Evolutionary conservation across 1,140 invertebrate genomes (phyloP).

Genomic region (Leptinotarsa defecta): DNA sequence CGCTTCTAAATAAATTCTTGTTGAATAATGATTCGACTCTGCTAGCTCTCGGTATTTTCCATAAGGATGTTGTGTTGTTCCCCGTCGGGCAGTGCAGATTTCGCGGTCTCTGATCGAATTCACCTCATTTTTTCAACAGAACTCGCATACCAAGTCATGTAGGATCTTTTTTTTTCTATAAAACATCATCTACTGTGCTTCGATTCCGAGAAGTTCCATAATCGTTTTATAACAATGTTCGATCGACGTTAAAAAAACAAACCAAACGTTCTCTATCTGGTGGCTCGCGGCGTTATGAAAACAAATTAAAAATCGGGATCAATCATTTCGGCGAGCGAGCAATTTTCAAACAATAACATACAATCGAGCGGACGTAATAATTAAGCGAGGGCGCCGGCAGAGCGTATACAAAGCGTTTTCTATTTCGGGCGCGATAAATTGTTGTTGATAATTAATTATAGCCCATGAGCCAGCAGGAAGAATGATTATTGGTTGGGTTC

Average conservation of each 20-base stretch:
- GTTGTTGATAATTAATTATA: neutral
- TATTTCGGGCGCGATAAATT: neutral
- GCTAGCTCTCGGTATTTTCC: too few species aligned
- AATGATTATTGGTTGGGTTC: too few species aligned
- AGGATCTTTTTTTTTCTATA: too few species aligned
- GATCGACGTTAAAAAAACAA: conserved; percentile 6
- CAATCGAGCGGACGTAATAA: conserved; percentile 15
- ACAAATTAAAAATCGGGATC: neutral
- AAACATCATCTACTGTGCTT: too few species aligned
- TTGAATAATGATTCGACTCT: too few species aligned
- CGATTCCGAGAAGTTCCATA: neutral
- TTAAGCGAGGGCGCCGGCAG: neutral
- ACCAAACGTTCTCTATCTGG: neutral
- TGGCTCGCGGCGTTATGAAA: neutral
- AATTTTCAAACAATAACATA: conserved; percentile 17
- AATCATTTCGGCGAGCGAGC: neutral
- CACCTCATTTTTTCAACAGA: too few species aligned
- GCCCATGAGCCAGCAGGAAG: neutral
- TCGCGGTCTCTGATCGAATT: too few species aligned
- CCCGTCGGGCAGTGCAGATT: too few species aligned
- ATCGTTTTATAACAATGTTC: neutral
- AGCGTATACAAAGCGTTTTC: neutral
- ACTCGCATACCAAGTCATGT: too few species aligned
- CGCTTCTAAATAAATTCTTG: too few species aligned
- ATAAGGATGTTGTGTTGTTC: too few species aligned